phyloP scores from a whole-genome alignment of 1,140 invertebrate genomes.

The Pseudomyrmex sp. region DNA sequence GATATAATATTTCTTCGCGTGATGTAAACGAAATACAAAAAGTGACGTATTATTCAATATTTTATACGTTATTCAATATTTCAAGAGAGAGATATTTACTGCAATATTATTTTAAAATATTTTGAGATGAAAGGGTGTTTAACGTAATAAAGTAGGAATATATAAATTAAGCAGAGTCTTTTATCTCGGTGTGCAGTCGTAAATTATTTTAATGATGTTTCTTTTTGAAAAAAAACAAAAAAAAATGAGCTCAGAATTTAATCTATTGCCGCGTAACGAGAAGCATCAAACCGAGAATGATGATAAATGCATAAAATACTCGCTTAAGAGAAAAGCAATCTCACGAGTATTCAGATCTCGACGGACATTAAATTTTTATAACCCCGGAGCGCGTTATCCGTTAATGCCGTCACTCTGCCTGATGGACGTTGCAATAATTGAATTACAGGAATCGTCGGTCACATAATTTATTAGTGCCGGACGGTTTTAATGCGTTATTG shows the following conservation, averaged over 20 bases:
- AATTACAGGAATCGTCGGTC: slow-evolving; percentile 29
- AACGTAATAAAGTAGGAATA: not conserved
- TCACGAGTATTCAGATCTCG: slow-evolving; percentile 58
- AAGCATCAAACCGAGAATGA: slow-evolving; percentile 50
- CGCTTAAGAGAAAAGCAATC: slow-evolving; percentile 58
- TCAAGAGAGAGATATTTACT: not conserved
- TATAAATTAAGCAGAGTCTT: slow-evolving; percentile 3
- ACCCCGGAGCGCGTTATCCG: slow-evolving; percentile 39
- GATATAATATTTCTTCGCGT: not conserved
- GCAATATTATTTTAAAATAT: not conserved
- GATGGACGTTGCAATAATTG: slow-evolving; percentile 38
- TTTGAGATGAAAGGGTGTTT: not conserved
- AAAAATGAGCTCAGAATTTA: slow-evolving; percentile 30
- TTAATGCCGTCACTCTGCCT: slow-evolving; percentile 51
- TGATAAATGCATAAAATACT: slow-evolving; percentile 59
- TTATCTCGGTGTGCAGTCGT: slow-evolving; percentile 16
- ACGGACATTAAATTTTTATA: slow-evolving; percentile 58
- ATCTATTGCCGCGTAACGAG: slow-evolving; percentile 33
- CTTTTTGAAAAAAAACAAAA: not conserved
- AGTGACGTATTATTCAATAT: not conserved
- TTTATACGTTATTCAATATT: not conserved
- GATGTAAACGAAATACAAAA: not conserved
- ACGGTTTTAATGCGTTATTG: slow-evolving; percentile 33
- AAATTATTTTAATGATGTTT: slow-evolving; percentile 32
- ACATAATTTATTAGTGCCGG: slow-evolving; percentile 43